Percentiles rank a stretch among this genome's conserved stretches.
Conservation (phyloP, 2,888 invertebrate species). For the Tinea pellionella region DNA sequence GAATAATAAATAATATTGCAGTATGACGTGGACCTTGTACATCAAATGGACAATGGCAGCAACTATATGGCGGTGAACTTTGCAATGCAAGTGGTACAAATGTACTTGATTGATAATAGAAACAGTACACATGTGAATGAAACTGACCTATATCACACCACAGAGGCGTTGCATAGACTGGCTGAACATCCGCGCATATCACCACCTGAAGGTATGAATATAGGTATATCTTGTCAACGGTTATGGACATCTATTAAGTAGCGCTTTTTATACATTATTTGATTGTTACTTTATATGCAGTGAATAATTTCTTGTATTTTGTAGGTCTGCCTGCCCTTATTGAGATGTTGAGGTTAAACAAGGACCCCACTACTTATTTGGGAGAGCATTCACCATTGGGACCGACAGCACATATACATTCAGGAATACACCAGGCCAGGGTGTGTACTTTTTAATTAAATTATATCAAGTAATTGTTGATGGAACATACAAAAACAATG, state of each 20-base stretch:
- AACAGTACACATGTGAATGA: conserved; percentile 81
- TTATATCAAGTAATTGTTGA: no score
- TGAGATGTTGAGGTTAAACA: conserved; percentile 81
- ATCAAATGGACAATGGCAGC: conserved; percentile 87
- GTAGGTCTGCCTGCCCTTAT: conserved; percentile 75
- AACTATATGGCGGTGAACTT: conserved; percentile 86
- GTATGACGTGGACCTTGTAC: conserved; percentile 85
- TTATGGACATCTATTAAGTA: no score
- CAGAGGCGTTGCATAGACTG: conserved; percentile 84
- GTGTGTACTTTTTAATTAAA: conserved; percentile 66
- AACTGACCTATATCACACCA: conserved; percentile 86
- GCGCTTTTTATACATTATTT: no score
- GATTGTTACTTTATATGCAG: no score
- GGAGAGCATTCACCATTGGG: conserved; percentile 83
- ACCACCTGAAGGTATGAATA: conserved; percentile 20
- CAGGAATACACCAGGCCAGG: conserved; percentile 87
- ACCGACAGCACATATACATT: conserved; percentile 90
- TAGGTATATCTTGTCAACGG: no score
- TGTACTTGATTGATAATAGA: conserved; percentile 87
- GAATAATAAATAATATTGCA: no score
- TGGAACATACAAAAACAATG: no score
- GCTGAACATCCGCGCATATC: conserved; percentile 72
- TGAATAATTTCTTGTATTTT: no score
- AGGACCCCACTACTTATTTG: conserved; percentile 77
- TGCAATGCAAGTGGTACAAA: conserved; percentile 90